Conservation (phyloP, 1,140 invertebrate species). For the Drosophila mauritiana region DNA sequence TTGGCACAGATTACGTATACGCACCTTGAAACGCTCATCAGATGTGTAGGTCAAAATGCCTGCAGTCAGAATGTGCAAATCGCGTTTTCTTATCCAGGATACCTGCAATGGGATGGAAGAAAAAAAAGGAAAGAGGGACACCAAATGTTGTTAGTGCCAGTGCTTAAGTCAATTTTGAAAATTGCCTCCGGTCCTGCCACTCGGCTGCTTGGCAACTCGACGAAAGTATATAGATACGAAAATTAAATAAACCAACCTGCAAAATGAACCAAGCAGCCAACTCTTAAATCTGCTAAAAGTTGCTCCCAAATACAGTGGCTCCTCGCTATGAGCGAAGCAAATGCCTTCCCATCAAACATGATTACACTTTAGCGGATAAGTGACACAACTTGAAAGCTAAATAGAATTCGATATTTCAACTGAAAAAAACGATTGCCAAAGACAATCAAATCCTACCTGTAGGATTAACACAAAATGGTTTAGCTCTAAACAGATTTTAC, state of each 20-base stretch:
- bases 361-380: not conserved
- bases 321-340: not conserved
- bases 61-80: slow-evolving; percentile 91
- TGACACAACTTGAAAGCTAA: too few relatives aligned
- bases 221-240: slow-evolving; percentile 51
- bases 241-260: slow-evolving; percentile 76
- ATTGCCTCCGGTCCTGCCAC: slow-evolving; percentile 58
- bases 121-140: slow-evolving; percentile 49
- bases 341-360: not conserved
- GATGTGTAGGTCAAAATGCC: slow-evolving; percentile 91
- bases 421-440: not conserved
- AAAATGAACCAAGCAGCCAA: slow-evolving; percentile 63
- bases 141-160: slow-evolving; percentile 53
- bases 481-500: slow-evolving; percentile 5
- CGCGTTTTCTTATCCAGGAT: slow-evolving; percentile 91
- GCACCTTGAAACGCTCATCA: slow-evolving; percentile 89
- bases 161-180: slow-evolving; percentile 77
- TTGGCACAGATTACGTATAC: slow-evolving; percentile 60
- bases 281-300: slow-evolving; percentile 5
- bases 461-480: not conserved
- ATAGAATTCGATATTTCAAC: not conserved
- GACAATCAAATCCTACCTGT: not conserved
- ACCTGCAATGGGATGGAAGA: slow-evolving; percentile 85
- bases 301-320: slow-evolving; percentile 3
- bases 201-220: slow-evolving; percentile 11